These are phyloP conservation scores for Indri indri DNA, from an alignment of 2,113 vertebrate genomes.

Conservation along the genomic window DNA sequence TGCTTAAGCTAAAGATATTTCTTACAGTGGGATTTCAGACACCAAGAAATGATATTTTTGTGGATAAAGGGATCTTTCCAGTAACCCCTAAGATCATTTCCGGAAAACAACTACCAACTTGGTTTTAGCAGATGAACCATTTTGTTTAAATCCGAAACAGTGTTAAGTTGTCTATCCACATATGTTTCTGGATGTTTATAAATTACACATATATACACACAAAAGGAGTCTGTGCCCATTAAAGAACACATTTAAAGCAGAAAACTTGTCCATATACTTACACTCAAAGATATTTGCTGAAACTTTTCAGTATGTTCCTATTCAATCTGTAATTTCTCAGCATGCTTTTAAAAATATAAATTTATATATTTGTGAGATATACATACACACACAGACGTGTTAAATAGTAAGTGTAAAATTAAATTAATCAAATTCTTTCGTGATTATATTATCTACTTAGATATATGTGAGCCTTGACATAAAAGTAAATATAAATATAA, in stretches of 20 bases:
- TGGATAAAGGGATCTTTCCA: neutral
- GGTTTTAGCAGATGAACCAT: neutral
- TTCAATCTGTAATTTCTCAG: slow-evolving; percentile 8
- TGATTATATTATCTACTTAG: neutral
- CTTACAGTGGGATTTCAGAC: neutral
- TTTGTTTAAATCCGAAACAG: slow-evolving; percentile 22
- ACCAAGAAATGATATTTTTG: neutral
- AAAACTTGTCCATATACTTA: neutral
- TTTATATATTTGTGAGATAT: neutral
- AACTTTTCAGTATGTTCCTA: neutral
- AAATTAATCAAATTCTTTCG: neutral
- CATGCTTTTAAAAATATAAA: neutral
- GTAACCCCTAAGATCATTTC: neutral
- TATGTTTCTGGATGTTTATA: neutral
- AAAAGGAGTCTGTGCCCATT: neutral
- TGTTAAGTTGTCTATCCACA: neutral
- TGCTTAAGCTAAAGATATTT: neutral
- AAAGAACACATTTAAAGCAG: neutral
- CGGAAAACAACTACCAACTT: neutral
- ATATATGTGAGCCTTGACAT: neutral
- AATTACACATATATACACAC: neutral
- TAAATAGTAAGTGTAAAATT: neutral
- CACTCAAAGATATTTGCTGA: neutral
- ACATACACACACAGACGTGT: neutral
- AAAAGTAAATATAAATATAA: neutral